Percentiles rank a stretch among this genome's conserved stretches.
Conservation (phyloP, 2,888 invertebrate species). For the Agrotis segetum region DNA sequence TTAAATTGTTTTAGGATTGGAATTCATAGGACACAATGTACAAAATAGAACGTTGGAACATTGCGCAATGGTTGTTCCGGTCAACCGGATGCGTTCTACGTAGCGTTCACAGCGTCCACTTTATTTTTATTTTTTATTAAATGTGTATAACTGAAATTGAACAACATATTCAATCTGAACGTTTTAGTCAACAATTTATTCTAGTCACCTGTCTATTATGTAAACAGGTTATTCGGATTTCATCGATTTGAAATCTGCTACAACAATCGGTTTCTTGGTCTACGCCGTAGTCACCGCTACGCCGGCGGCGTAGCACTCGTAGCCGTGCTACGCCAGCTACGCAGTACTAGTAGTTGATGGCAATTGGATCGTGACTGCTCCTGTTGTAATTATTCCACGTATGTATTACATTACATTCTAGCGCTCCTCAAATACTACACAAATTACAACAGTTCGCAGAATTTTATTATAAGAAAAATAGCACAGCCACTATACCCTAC, state of each 20-base stretch:
- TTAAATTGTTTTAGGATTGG: conserved; percentile 34
- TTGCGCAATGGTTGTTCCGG: conserved; percentile 51
- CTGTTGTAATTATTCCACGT: not conserved
- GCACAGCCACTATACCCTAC: not conserved
- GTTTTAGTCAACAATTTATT: not conserved
- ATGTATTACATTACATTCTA: not conserved
- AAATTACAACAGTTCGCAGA: too few species aligned
- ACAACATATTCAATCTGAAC: conserved; percentile 36
- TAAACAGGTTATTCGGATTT: conserved; percentile 6
- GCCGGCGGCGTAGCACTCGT: conserved; percentile 21
- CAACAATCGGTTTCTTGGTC: not conserved
- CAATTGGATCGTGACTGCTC: too few species aligned
- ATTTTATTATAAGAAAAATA: conserved; percentile 8
- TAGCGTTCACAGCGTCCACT: conserved; percentile 37
- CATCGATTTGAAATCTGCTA: too few species aligned
- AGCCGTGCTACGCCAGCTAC: conserved; percentile 15
- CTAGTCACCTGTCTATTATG: not conserved
- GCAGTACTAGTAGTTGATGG: not conserved
- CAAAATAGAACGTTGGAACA: conserved; percentile 36
- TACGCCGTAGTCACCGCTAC: conserved; percentile 37
- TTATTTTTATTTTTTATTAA: conserved; percentile 43
- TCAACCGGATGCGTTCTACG: conserved; percentile 49
- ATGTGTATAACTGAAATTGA: conserved; percentile 36
- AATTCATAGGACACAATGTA: conserved; percentile 38
- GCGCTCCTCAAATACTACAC: not conserved